Evolutionary conservation across 2,888 invertebrate species (phyloP).

Genomic region (Euplagia quadripunctaria): DNA sequence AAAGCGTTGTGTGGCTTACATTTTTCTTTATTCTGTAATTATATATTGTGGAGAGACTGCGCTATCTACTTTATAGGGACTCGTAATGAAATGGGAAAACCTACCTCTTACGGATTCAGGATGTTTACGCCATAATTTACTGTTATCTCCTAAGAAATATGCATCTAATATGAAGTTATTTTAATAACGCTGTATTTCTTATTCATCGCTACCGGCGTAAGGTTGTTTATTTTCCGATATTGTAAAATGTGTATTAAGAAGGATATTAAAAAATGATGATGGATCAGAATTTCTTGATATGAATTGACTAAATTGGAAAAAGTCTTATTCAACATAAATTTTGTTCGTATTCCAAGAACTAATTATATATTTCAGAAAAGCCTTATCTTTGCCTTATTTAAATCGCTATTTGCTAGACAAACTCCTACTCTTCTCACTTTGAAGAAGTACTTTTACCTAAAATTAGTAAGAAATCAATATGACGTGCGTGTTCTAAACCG

Average conservation of each 20-base stretch:
- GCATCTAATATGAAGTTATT: conserved; percentile 51
- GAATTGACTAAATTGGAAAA: not conserved
- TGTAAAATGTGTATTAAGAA: conserved; percentile 1
- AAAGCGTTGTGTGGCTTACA: conserved; percentile 35
- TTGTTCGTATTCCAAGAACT: not conserved
- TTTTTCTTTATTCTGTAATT: conserved; percentile 54
- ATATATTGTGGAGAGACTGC: conserved; percentile 49
- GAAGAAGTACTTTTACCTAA: not conserved
- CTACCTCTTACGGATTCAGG: conserved; percentile 50
- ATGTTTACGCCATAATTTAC: conserved; percentile 53
- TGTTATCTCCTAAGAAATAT: conserved; percentile 54
- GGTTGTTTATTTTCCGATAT: conserved; percentile 14
- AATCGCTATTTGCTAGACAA: not conserved
- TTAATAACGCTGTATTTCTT: conserved; percentile 44
- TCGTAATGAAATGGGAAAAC: conserved; percentile 57
- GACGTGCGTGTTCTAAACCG: not conserved
- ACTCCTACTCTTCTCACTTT: not conserved
- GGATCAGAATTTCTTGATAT: not conserved
- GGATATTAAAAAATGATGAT: too few relatives aligned
- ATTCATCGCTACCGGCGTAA: conserved; percentile 9
- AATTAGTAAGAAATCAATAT: not conserved
- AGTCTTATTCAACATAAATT: not conserved
- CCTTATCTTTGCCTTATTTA: not conserved
- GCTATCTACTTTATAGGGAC: conserved; percentile 55
- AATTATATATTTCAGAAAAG: not conserved